Evolutionary conservation across 2,797 vertebrate species (phyloP), one percentile per base, ranked within the genome.

Genomic region (Salarias fasciatus): DNA sequence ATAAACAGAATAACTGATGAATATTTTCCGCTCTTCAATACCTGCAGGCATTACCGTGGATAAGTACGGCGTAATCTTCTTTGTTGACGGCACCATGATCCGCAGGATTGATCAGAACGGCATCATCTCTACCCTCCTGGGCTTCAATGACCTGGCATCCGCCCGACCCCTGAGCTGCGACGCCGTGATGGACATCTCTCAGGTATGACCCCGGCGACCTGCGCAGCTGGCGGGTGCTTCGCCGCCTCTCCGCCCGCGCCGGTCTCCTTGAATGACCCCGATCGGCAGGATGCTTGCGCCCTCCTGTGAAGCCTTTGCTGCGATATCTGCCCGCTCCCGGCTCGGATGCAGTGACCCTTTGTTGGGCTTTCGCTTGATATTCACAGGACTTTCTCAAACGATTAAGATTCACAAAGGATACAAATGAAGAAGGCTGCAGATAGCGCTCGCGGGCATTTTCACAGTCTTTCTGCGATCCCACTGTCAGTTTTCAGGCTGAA

Each of bases 11-110:
- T 46, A 77, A 73, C 53, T 29, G 40, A 66, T 53, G 48, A 35
- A 2, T 72, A n/a, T 78, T 51, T 77, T 40, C 24, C 55, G 63
- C 53, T 30, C 44, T 55, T 68, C 72, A 72, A 52, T 73, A 57
- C 53, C 67, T 60, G 72, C 88, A 99, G 96, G 97, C 75, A 97
- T 98, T 75, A 95, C 97, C 0, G 96, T 99, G 82, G 97, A 99
- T 89, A 99, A 99, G 71, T 95, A 95, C 3, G 97, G 96, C 3
- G 88, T 98, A 61, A 93, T 99, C 77, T 98, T 98, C 89, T 98
- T 99, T 29, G 98, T 99, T 77, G 98, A 99, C 3, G 97, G 98
- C 50, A 98, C 96, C 63, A 98, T 98, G 96, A 99, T 99, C 84
- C 93, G 98, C 45, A 86, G 97, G 40, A 92, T 99, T 33, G 97